phyloP scores from a whole-genome alignment of 2,888 invertebrate species.

The Troides aeacus region DNA sequence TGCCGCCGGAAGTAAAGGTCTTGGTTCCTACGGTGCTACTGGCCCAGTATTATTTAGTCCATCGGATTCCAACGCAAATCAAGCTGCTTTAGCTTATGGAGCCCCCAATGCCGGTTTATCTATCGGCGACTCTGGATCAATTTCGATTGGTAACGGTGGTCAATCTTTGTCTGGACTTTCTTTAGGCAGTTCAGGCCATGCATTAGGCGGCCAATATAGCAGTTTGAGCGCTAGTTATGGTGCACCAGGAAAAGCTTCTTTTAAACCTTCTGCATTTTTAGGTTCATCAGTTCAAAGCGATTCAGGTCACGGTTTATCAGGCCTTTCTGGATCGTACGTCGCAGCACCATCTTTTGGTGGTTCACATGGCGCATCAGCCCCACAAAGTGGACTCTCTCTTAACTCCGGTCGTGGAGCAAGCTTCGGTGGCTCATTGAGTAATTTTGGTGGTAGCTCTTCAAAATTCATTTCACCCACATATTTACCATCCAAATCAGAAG shows the following conservation, averaged over 20 bases:
- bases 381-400: constrained; percentile 44
- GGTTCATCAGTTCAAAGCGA: constrained; percentile 65
- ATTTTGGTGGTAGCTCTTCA: constrained; percentile 54
- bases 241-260: constrained; percentile 58
- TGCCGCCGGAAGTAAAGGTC: constrained; percentile 66
- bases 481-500: constrained; percentile 55
- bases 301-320: constrained; percentile 52
- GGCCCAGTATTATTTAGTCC: constrained; percentile 71
- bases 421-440: constrained; percentile 52
- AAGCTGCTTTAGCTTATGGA: constrained; percentile 46
- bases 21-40: constrained; percentile 66
- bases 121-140: constrained; percentile 40
- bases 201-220: constrained; percentile 54
- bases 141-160: constrained; percentile 44
- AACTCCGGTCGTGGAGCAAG: constrained; percentile 51
- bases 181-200: constrained; percentile 43
- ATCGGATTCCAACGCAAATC: constrained; percentile 48
- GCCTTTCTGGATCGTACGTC: constrained; percentile 53
- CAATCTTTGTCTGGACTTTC: constrained; percentile 41
- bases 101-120: constrained; percentile 49
- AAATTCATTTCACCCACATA: constrained; percentile 58
- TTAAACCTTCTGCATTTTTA: constrained; percentile 72
- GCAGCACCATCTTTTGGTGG: constrained; percentile 52
- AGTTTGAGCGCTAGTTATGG: constrained; percentile 49
- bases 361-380: constrained; percentile 40